phyloP scores from a whole-genome alignment of 1,140 invertebrate species.

The Drosophila asahinai region DNA sequence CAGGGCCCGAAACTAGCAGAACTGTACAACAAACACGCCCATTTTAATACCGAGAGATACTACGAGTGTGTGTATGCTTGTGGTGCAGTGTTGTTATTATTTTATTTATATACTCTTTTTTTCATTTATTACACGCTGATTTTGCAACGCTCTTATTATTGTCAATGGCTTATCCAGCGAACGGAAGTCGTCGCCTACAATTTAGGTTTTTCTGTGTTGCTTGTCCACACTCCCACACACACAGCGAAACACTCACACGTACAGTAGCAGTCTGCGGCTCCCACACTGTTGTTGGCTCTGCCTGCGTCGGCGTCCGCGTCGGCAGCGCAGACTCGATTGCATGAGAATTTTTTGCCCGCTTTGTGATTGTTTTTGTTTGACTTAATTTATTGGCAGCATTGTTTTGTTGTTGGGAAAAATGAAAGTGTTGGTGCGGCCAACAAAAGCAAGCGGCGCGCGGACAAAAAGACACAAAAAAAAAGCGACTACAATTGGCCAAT shows the following conservation, averaged over 20 bases:
- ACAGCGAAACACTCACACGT: conserved; percentile 37
- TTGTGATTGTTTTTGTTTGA: conserved; percentile 64
- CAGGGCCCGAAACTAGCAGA: conserved; percentile 52
- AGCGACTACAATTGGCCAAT: conserved; percentile 66
- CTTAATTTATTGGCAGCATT: conserved; percentile 77
- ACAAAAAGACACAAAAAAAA: conserved; percentile 18
- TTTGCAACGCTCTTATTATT: conserved; percentile 73
- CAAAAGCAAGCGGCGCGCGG: conserved; percentile 31
- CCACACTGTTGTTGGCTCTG: conserved; percentile 46
- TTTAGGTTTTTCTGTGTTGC: conserved; percentile 73
- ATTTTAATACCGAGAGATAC: conserved; percentile 49
- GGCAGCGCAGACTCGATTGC: conserved; percentile 72
- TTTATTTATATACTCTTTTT: conserved; percentile 21
- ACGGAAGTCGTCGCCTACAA: conserved; percentile 80
- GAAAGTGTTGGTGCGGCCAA: conserved; percentile 60
- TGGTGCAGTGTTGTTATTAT: conserved; percentile 28
- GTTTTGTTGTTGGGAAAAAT: conserved; percentile 69
- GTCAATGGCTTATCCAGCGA: conserved; percentile 70
- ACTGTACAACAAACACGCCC: conserved; percentile 82
- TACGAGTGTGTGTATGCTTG: conserved; percentile 26
- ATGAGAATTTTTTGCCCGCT: conserved; percentile 69
- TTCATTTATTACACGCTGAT: conserved; percentile 73
- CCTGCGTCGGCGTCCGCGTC: conserved; percentile 32
- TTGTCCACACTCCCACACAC: conserved; percentile 36
- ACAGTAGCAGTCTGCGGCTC: conserved; percentile 34